Conservation (phyloP, 2,888 invertebrate genomes). For the Drosophila robusta region DNA sequence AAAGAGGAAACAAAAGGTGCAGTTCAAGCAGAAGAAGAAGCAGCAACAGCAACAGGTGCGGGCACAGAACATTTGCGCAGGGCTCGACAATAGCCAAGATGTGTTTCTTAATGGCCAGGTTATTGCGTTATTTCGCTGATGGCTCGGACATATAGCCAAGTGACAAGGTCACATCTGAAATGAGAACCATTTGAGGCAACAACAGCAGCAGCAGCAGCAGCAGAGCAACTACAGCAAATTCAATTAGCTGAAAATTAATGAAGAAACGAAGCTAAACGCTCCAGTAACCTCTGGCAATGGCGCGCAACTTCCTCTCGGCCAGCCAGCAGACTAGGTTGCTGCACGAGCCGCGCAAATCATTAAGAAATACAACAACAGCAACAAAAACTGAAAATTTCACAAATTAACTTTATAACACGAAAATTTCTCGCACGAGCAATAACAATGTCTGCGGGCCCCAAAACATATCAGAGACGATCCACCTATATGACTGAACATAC, state of each 20-base stretch:
- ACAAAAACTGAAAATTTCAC: conserved; percentile 74
- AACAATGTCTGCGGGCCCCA: conserved; percentile 25
- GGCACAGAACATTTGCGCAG: conserved; percentile 63
- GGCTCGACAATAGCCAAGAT: not conserved
- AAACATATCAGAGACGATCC: not conserved
- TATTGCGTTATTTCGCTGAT: conserved; percentile 23
- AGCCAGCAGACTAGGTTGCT: not conserved
- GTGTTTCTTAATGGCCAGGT: conserved; percentile 12
- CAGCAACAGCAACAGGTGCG: conserved; percentile 26
- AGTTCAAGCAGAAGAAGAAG: conserved; percentile 13
- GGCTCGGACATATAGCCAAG: conserved; percentile 16
- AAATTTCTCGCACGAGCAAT: conserved; percentile 76
- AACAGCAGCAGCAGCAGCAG: not conserved
- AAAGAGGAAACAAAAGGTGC: conserved; percentile 52
- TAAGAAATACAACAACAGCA: conserved; percentile 57
- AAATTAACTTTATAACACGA: conserved; percentile 81
- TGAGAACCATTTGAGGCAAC: conserved; percentile 29
- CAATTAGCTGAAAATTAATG: conserved; percentile 80
- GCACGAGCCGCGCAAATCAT: conserved; percentile 61
- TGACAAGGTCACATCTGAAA: conserved; percentile 52
- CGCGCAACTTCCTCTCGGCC: conserved; percentile 66
- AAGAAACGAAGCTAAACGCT: conserved; percentile 73
- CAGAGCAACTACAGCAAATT: conserved; percentile 25
- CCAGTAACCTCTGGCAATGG: conserved; percentile 75
- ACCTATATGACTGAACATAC: not conserved